A percentile compares a stretch with the other conserved stretches of the same genome.
These are phyloP conservation scores for Calliphora vicina DNA, from an alignment of 1,140 invertebrate species.

Conservation along the genomic window DNA sequence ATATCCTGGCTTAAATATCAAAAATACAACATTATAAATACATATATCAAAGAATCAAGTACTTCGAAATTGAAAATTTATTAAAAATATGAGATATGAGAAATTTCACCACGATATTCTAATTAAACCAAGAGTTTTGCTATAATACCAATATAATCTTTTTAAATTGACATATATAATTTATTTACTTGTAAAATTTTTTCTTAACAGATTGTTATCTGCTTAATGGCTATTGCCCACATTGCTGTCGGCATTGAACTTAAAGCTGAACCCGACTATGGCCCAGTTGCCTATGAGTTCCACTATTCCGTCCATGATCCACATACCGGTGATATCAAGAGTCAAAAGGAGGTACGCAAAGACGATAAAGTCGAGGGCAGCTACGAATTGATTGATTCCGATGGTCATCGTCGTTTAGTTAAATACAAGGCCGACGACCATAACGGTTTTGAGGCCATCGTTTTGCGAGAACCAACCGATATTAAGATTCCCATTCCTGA, in stretches of 20 bases:
- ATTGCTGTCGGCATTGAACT: constrained; percentile 31
- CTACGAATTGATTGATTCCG: constrained; percentile 71
- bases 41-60: too few species aligned
- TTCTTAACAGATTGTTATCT: constrained; percentile 32
- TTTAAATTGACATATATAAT: background rate
- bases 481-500: constrained; percentile 64
- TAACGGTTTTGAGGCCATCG: constrained; percentile 75
- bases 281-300: constrained; percentile 66
- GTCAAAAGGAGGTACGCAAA: constrained; percentile 69
- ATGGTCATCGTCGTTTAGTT: constrained; percentile 75
- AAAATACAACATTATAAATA: too few species aligned
- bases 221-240: constrained; percentile 33
- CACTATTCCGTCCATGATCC: constrained; percentile 67
- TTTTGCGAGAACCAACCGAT: constrained; percentile 67
- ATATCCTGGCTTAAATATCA: too few species aligned
- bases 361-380: constrained; percentile 69
- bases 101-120: too few species aligned
- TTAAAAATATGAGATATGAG: too few species aligned
- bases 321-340: constrained; percentile 69
- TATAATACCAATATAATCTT: too few species aligned
- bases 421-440: constrained; percentile 78
- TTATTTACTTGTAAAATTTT: background rate
- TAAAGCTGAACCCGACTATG: constrained; percentile 46
- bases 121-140: too few species aligned
- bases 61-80: too few species aligned